These are phyloP conservation scores for Rhinatrema bivittatum DNA, from an alignment of 2,797 vertebrate species.

Conservation along the genomic window DNA sequence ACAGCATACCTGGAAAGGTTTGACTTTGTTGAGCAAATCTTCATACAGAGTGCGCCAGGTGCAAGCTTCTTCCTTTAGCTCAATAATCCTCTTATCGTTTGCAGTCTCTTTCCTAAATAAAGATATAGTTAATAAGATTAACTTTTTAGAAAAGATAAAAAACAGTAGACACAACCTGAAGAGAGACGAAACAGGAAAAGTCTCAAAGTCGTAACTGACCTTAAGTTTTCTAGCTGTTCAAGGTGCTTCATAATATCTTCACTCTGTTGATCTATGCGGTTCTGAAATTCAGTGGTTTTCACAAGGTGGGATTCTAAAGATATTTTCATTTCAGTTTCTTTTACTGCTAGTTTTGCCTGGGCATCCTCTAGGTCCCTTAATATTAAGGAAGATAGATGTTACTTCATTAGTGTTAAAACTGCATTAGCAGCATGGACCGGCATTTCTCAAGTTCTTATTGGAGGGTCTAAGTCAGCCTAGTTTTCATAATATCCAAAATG, in stretches of 20 bases:
- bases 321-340: slow-evolving; percentile 59
- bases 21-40: slow-evolving; percentile 65
- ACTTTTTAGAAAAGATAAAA: too few species aligned
- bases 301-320: slow-evolving; percentile 35
- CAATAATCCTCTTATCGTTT: slow-evolving; percentile 18
- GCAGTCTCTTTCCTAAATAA: slow-evolving; percentile 26
- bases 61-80: slow-evolving; percentile 40
- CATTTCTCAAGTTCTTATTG: too few species aligned
- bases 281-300: slow-evolving; percentile 47
- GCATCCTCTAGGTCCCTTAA: slow-evolving; percentile 69
- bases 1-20: slow-evolving; percentile 70
- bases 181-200: too few species aligned
- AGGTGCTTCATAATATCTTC: slow-evolving; percentile 50
- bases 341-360: slow-evolving; percentile 59
- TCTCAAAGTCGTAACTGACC: too few species aligned
- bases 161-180: too few species aligned
- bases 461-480: too few species aligned
- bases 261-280: slow-evolving; percentile 47
- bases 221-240: slow-evolving; percentile 45
- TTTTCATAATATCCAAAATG: too few species aligned
- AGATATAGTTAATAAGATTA: background rate
- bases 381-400: slow-evolving; percentile 7
- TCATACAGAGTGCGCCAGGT: slow-evolving; percentile 68
- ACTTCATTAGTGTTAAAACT: too few species aligned
- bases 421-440: too few species aligned